phyloP scores from a whole-genome alignment of 2,797 vertebrate genomes.

The Morus bassanus region DNA sequence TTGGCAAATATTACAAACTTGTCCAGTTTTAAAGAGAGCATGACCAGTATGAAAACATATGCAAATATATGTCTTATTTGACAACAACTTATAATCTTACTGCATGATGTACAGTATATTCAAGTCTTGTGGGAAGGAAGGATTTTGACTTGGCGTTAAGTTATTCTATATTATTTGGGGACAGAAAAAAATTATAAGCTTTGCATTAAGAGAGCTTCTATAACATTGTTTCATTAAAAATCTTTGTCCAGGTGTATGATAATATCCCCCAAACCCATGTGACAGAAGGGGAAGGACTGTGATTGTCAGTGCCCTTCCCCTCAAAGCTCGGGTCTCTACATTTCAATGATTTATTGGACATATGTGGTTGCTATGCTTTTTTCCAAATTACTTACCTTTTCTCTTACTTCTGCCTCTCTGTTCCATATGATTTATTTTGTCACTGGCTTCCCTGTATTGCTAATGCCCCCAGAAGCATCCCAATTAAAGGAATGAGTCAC shows the following conservation, averaged over 20 bases:
- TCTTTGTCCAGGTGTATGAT: not conserved
- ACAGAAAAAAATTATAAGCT: not conserved
- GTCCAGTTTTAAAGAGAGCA: not conserved
- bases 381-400: not conserved
- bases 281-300: not conserved
- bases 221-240: not conserved
- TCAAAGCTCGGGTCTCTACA: not conserved
- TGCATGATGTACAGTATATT: not conserved
- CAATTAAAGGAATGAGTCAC: not conserved
- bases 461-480: not conserved
- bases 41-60: not conserved
- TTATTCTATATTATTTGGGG: not conserved
- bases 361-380: not conserved
- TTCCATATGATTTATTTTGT: not conserved
- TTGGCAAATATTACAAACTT: not conserved
- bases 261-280: not conserved
- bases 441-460: not conserved
- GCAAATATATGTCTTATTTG: not conserved
- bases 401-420: not conserved
- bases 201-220: not conserved
- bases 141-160: not conserved
- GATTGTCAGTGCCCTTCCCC: not conserved
- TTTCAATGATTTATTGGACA: not conserved
- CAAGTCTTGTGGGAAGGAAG: not conserved
- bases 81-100: not conserved